These are phyloP conservation scores for Drosophila ustulata DNA, from an alignment of 2,888 invertebrate genomes.

Conservation along the genomic window DNA sequence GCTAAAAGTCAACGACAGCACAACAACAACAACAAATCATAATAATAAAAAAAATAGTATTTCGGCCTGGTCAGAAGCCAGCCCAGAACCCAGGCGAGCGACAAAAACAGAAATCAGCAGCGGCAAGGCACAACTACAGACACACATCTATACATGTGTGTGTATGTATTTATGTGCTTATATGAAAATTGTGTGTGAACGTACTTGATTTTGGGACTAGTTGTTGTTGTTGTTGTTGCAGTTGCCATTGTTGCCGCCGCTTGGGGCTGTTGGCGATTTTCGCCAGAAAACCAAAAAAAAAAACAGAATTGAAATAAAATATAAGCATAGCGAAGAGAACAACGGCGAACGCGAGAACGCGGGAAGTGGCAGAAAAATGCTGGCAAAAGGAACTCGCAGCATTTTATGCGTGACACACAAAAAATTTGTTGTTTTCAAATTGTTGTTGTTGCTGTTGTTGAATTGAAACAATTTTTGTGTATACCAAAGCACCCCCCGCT, in stretches of 20 bases:
- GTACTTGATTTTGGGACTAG: conserved; percentile 70
- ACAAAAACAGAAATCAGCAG: conserved; percentile 55
- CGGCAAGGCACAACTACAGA: conserved; percentile 33
- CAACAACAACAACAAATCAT: conserved; percentile 21
- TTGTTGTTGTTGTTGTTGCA: conserved; percentile 16
- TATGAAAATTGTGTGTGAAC: conserved; percentile 68
- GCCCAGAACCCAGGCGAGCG: conserved; percentile 37
- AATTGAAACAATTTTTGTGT: conserved; percentile 72
- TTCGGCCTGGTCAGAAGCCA: conserved; percentile 41
- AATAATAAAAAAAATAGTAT: conserved; percentile 51
- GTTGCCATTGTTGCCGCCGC: conserved; percentile 14
- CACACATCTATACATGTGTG: not conserved
- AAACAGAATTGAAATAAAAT: conserved; percentile 9
- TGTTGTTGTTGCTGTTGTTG: conserved; percentile 41
- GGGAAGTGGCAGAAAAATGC: conserved; percentile 27
- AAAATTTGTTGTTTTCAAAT: conserved; percentile 40
- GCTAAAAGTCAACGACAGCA: conserved; percentile 68
- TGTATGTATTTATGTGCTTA: conserved; percentile 1
- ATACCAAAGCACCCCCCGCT: conserved; percentile 44
- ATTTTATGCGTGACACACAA: conserved; percentile 70
- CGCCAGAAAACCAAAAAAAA: conserved; percentile 52
- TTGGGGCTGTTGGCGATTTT: conserved; percentile 53
- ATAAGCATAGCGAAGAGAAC: conserved; percentile 6
- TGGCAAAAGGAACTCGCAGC: conserved; percentile 24
- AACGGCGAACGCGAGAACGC: conserved; percentile 12